Base-by-base conservation (phyloP, 2,797 vertebrate species). In the Nannoperca obscura region DNA sequence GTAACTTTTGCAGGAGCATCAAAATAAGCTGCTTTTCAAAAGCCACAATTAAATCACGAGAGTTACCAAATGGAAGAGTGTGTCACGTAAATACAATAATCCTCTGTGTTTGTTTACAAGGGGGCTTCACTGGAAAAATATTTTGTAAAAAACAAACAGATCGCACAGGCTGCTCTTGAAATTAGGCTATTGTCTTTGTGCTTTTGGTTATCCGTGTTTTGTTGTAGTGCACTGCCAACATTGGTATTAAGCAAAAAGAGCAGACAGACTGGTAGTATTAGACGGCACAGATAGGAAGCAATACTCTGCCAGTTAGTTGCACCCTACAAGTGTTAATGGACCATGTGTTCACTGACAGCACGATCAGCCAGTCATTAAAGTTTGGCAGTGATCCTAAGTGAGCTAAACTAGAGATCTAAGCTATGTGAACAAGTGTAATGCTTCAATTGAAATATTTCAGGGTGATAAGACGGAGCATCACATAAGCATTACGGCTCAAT, bases 1-100 rank as follows among this genome's bases (percentile, higher is more conserved):
- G 67, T 71, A 62, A 73, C 54, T 81, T 38, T 64, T 78, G 65
- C 20, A 2, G 47, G 76, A 84, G 78, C 78, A 73, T 60, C 58
- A 34, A 32, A 84, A 71, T 85, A 84, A 86, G 80, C 80, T 72
- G 76, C 74, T 85, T 82, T 85, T 64, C 63, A 62, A 82, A 87
- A 86, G 69, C 2, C 71, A 46, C 32, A 68, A 81, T 82, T 86
- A 69, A 81, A 79, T 77, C 73, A 78, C 55, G 62, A 80, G 74
- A 64, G 63, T 68, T 60, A 71, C 34, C 71, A 79, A 86, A 84
- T 69, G 71, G 61, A 47, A 54, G 47, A 14, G 46, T 34, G 20
- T 72, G 75, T 62, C 74, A 78, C 15, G 17, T 57, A 32, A 78
- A 69, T 52, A 78, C 69, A 52, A 46, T 30, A 63, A 40, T 62